Percentiles rank a stretch among this genome's conserved stretches.
Conservation (phyloP, 2,888 invertebrate genomes). For the Morpho achilles region DNA sequence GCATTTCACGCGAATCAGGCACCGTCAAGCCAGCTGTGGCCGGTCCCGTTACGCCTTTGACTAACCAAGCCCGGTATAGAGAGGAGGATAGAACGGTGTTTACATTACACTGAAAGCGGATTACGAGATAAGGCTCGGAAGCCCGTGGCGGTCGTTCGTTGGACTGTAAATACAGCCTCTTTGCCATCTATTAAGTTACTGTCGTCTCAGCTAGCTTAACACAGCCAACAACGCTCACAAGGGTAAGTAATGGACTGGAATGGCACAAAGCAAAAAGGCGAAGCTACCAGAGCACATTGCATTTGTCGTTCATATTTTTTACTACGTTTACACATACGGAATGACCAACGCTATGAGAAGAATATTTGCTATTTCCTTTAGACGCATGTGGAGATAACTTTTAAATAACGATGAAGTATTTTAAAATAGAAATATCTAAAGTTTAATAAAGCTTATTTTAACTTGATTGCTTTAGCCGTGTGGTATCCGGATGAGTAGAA, state of each 20-base stretch:
- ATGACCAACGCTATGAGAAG: too few species aligned
- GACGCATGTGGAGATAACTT: too few species aligned
- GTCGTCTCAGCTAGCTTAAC: slow-evolving; percentile 15
- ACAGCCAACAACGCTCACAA: slow-evolving; percentile 10
- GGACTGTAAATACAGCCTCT: slow-evolving; percentile 16
- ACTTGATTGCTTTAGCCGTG: too few species aligned
- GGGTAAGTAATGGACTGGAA: slow-evolving; percentile 19
- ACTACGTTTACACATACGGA: neutral
- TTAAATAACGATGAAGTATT: too few species aligned
- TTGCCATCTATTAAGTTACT: slow-evolving; percentile 11
- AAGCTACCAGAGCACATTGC: slow-evolving; percentile 3
- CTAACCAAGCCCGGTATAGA: slow-evolving; percentile 10
- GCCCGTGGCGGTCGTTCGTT: slow-evolving; percentile 12
- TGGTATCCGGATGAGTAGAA: too few species aligned
- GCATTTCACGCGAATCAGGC: slow-evolving; percentile 18
- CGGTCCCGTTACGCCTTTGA: slow-evolving; percentile 21
- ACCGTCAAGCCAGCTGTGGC: slow-evolving; percentile 14
- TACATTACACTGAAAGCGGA: slow-evolving; percentile 24
- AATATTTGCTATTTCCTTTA: too few species aligned
- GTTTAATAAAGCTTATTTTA: too few species aligned
- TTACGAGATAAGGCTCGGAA: slow-evolving; percentile 17
- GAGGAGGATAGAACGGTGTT: slow-evolving; percentile 18
- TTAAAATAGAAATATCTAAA: too few species aligned
- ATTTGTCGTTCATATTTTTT: slow-evolving; percentile 7
- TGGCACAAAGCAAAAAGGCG: slow-evolving; percentile 9